These are phyloP conservation scores for Chanos chanos DNA, from an alignment of 2,797 vertebrate genomes.

Conservation along the genomic window DNA sequence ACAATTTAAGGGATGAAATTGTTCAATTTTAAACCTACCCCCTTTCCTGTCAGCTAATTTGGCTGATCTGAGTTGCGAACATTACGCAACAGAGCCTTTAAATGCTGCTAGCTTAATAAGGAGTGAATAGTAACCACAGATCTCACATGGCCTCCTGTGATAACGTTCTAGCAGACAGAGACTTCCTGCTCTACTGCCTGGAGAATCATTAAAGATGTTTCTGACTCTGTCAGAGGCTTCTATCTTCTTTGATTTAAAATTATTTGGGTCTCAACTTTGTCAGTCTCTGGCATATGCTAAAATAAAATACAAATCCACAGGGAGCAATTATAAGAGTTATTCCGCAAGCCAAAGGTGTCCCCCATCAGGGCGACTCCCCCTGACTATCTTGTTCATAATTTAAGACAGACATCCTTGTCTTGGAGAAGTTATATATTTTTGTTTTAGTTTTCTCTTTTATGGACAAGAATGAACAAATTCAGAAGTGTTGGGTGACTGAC, in stretches of 20 bases:
- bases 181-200: constrained; percentile 4
- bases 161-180: constrained; percentile 11
- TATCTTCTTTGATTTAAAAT: constrained; percentile 30
- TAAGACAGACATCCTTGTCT: constrained; percentile 12
- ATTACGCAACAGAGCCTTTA: constrained; percentile 32
- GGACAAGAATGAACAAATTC: constrained; percentile 26
- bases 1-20: constrained; percentile 48
- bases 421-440: constrained; percentile 4
- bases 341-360: constrained; percentile 8
- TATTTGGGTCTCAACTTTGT: constrained; percentile 36
- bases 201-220: constrained; percentile 39
- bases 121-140: constrained; percentile 1
- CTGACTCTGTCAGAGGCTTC: constrained; percentile 10
- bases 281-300: constrained; percentile 37
- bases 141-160: constrained; percentile 11
- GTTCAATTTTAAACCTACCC: constrained; percentile 41
- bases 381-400: constrained; percentile 17
- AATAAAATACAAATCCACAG: constrained; percentile 42
- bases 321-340: not conserved
- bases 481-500: not conserved
- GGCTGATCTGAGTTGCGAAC: constrained; percentile 39
- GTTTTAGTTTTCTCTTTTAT: constrained; percentile 21
- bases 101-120: constrained; percentile 23
- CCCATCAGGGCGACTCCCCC: constrained; percentile 2
- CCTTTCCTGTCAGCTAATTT: constrained; percentile 54